Evolutionary conservation across 2,888 invertebrate genomes (phyloP), one percentile per base, ranked within the genome.

Genomic region (Myathropa florea): DNA sequence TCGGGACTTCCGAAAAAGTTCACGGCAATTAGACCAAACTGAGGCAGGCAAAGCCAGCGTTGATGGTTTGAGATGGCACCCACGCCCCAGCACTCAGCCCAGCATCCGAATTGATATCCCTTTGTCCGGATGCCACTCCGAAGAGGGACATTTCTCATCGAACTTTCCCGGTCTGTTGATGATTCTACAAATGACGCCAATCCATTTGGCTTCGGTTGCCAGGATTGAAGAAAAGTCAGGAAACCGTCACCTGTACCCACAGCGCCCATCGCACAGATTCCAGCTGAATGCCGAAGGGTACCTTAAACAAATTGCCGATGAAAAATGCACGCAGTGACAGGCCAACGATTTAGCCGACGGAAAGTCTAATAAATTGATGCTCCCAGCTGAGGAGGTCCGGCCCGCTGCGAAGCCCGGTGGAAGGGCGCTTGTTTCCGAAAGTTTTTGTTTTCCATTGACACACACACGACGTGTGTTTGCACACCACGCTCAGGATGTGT

Each of bases 321-420:
- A 77, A 81, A 81, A 85, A 81, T 85, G 71, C 80, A 80, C 55
- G 39, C 70, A 84, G 70, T 80, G 83, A 84, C 83, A 84, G 70
- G 33, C 23, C 59, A 72, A 26, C 71, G 68, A 85, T 84, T 84
- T 77, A 68, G 76, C 64, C 72, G 71, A 85, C 67, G 72, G 72
- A 71, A 72, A 85, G 60, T 77, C 68, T 53, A 81, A 77, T 81
- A 81, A 85, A 85, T 85, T 68, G 81, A 61, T 85, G 72, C 64
- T 81, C 28, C 53, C 24, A 75, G 80, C 75, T 39, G 46, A 53
- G 46, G n/a, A 46, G 46, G 46, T 46, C 46, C 46, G 46, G 18
- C 18, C n/a, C n/a, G n/a, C 39, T 39, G n/a, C n/a, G 18, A 10
- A 0, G 28, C 28, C 28, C 28, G 28, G 4, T 28, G 3, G 28